These are phyloP conservation scores for Lasioglossum malachurum DNA, from an alignment of 2,888 invertebrate genomes.

Conservation along the genomic window DNA sequence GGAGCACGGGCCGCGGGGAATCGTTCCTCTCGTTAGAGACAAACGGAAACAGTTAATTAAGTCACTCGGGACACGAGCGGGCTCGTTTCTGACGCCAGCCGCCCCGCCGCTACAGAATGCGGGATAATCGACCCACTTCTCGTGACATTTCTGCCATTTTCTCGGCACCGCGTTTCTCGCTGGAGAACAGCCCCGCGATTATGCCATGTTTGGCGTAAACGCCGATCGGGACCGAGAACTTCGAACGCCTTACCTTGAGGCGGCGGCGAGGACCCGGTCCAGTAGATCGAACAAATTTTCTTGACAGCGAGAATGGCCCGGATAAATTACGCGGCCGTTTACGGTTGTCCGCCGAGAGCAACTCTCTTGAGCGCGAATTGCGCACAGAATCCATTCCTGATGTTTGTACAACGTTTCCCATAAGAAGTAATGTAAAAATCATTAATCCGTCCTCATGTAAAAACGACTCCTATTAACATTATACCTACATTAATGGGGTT, in stretches of 20 bases:
- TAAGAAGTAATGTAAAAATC: too few species aligned
- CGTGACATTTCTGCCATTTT: slow-evolving; percentile 75
- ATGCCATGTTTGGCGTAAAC: slow-evolving; percentile 59
- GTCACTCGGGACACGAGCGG: slow-evolving; percentile 46
- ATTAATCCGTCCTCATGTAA: too few species aligned
- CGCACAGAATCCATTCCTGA: too few species aligned
- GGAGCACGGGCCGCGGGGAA: background rate
- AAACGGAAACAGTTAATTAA: slow-evolving; percentile 58
- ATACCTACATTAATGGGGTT: too few species aligned
- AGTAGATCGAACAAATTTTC: slow-evolving; percentile 40
- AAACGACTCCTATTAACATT: too few species aligned
- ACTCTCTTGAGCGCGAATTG: background rate
- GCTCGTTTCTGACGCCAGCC: slow-evolving; percentile 41
- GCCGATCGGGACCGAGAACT: slow-evolving; percentile 29
- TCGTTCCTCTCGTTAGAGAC: slow-evolving; percentile 34
- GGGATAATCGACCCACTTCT: slow-evolving; percentile 76
- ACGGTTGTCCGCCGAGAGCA: background rate
- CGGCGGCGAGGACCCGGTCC: background rate
- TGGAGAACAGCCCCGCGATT: slow-evolving; percentile 53
- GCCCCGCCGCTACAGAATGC: slow-evolving; percentile 41
- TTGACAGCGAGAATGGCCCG: slow-evolving; percentile 16
- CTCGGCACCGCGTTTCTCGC: slow-evolving; percentile 52
- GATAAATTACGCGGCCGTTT: slow-evolving; percentile 19
- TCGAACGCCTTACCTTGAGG: slow-evolving; percentile 29
- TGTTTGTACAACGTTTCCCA: too few species aligned